Base-by-base conservation (phyloP, 2,888 invertebrate genomes). In the Troides helena region DNA sequence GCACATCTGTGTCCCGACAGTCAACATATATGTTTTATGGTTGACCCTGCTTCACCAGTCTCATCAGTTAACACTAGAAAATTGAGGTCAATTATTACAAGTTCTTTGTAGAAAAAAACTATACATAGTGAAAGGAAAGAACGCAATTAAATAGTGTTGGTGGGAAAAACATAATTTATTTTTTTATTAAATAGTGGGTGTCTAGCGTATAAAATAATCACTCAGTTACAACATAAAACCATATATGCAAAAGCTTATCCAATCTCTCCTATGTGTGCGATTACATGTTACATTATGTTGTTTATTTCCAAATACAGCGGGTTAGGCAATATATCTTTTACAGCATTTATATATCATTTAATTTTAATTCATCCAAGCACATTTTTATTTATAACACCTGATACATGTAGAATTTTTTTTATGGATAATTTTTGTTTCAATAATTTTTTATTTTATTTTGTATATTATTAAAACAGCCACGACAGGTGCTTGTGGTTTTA, bases 121-220 rank as follows among this genome's bases (percentile, higher is more conserved):
- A 53, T 4, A 53, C 53, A 18, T n/a, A 53, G 18, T n/a, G 5
- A 53, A 53, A 7, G n/a, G 6, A 8, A n/a, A 53, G n/a, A n/a
- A 53, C 18, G n/a, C 18, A 53, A 53, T 53, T 53, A 53, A n/a
- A 21, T 39, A 61, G 25, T 2, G 75, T 81, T 75, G 86, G 89
- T 90, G 90, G 85, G 85, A 86, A 89, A 69, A 92, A 88, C 88
- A 88, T 85, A 85, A 83, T 89, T 90, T 90, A 90, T 86, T 90
- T 85, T 67, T 81, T 82, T 83, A 84, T 76, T 81, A 89, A 90
- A 91, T 87, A 81, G 80, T 84, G 84, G 73, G 78, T 85, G 83
- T 81, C 78, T 78, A 85, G 85, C 85, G 78, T 81, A 83, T 76
- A 84, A 85, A 85, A 84, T 84, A 83, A 86, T 80, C 78, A 84